These are phyloP conservation scores for Ectropis crepuscularia DNA, from an alignment of 2,888 invertebrate genomes.

Conservation along the genomic window DNA sequence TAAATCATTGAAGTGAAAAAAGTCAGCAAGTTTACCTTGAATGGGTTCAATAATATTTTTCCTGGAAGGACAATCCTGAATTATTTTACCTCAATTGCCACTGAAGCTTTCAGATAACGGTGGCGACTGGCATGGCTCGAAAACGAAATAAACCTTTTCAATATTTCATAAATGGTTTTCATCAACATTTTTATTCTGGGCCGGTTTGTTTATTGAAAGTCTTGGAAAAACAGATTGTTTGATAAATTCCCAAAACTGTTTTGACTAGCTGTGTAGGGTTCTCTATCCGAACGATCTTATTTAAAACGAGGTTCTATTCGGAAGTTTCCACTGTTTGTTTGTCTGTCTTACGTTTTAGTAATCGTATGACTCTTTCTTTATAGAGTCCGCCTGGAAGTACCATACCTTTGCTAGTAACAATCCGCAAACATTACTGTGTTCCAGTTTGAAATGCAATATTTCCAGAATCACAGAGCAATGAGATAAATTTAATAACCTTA, in stretches of 20 bases:
- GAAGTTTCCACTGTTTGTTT: too few relatives aligned
- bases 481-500: too few relatives aligned
- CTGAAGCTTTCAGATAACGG: constrained; percentile 36
- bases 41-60: constrained; percentile 35
- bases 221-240: neutral
- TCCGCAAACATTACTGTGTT: too few relatives aligned
- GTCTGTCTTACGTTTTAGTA: too few relatives aligned
- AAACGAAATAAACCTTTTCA: constrained; percentile 33
- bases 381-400: too few relatives aligned
- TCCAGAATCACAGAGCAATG: too few relatives aligned
- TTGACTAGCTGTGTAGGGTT: neutral
- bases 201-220: constrained; percentile 29
- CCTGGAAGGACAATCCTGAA: constrained; percentile 37
- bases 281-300: neutral
- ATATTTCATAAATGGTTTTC: constrained; percentile 33
- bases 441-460: too few relatives aligned
- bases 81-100: constrained; percentile 39
- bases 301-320: neutral
- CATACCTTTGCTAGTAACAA: too few relatives aligned
- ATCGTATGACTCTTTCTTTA: too few relatives aligned
- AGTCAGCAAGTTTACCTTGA: constrained; percentile 33
- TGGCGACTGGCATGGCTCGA: constrained; percentile 21
- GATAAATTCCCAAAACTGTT: neutral
- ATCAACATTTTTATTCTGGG: constrained; percentile 27
- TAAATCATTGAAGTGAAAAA: constrained; percentile 32